Evolutionary conservation across 35 echinoderm and acorn worm genomes (phyloP).

Genomic region (Apostichopus californicus): DNA sequence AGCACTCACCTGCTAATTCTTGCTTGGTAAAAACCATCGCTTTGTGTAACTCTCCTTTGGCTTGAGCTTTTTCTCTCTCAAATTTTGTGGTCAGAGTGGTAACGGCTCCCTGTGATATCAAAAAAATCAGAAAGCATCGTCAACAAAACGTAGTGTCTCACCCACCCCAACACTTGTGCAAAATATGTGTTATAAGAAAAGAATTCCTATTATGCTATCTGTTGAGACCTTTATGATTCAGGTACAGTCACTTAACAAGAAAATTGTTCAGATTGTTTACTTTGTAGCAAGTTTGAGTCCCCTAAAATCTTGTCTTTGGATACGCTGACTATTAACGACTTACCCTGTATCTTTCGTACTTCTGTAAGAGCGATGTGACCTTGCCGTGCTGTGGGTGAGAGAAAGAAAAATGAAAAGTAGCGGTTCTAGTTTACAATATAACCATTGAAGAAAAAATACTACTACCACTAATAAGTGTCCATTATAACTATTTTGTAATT

Average conservation of each 20-base stretch:
- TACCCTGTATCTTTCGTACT: slow-evolving; percentile 99
- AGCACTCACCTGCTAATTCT: slow-evolving; percentile 72
- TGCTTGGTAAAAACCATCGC: slow-evolving; percentile 48
- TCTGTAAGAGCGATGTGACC: slow-evolving; percentile 84
- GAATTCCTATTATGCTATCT: too few relatives aligned
- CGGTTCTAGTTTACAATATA: background rate
- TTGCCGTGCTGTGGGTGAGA: slow-evolving; percentile 82
- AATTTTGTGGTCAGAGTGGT: slow-evolving; percentile 86
- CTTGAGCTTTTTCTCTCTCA: slow-evolving; percentile 78
- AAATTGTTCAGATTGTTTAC: too few relatives aligned
- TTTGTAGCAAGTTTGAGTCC: too few relatives aligned
- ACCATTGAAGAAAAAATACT: background rate
- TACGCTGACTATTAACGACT: background rate
- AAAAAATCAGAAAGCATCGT: background rate
- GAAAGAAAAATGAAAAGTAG: background rate
- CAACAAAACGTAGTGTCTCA: too few relatives aligned
- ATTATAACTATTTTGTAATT: too few relatives aligned
- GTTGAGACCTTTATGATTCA: too few relatives aligned
- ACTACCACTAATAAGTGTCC: background rate
- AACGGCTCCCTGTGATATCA: slow-evolving; percentile 76
- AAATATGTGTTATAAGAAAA: too few relatives aligned
- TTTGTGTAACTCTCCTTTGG: slow-evolving; percentile 61
- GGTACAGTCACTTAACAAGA: too few relatives aligned
- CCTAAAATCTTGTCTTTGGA: too few relatives aligned
- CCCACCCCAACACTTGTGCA: too few relatives aligned